These are phyloP conservation scores for Gymnocephalus cernua DNA, from an alignment of 2,113 vertebrate genomes.

Conservation along the genomic window DNA sequence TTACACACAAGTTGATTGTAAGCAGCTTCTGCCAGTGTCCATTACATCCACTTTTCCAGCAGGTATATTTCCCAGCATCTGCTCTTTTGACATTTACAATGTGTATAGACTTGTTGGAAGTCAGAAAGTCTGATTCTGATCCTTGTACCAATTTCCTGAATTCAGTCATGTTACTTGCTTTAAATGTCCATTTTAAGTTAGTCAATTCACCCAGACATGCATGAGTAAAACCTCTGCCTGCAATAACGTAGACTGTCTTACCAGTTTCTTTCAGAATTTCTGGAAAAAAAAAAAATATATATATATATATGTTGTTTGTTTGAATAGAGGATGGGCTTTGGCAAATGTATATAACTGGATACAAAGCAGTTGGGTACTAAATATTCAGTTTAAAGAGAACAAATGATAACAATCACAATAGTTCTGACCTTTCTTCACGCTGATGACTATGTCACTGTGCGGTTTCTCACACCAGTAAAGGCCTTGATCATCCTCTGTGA, in stretches of 20 bases:
- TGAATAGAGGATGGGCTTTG: neutral
- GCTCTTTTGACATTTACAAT: constrained; percentile 39
- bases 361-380: neutral
- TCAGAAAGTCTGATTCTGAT: neutral
- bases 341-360: neutral
- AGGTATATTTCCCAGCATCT: constrained; percentile 70
- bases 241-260: neutral
- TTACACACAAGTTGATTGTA: constrained; percentile 62
- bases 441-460: neutral
- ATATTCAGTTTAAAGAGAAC: neutral
- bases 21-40: constrained; percentile 19
- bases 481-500: constrained; percentile 62
- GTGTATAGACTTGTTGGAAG: constrained; percentile 35
- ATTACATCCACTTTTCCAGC: constrained; percentile 48
- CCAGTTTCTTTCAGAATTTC: constrained; percentile 19
- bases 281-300: neutral
- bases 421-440: constrained; percentile 61
- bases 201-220: neutral
- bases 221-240: constrained; percentile 42
- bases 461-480: constrained; percentile 66
- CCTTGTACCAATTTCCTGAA: neutral
- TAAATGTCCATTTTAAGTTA: constrained; percentile 48
- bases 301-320: neutral
- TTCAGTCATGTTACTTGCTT: neutral
- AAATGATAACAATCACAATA: neutral